phyloP scores from a whole-genome alignment of 2,888 invertebrate genomes.

The Rhaphigaster nebulosa region DNA sequence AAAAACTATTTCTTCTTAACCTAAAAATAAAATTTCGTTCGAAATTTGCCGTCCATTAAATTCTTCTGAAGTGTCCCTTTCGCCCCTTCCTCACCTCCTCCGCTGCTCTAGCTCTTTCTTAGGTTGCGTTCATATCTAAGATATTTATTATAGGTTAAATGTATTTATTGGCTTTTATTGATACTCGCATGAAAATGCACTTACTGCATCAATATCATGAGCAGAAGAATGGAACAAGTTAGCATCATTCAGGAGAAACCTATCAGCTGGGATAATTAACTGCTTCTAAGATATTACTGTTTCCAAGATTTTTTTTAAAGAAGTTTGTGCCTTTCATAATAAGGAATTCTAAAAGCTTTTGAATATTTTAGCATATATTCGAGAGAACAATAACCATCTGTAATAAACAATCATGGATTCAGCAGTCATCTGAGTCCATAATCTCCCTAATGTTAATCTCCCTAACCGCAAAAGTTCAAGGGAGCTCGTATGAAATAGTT shows the following conservation, averaged over 20 bases:
- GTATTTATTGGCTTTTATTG: too few relatives aligned
- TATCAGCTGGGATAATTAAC: neutral
- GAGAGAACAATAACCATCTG: neutral
- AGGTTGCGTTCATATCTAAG: too few relatives aligned
- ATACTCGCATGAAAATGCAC: too few relatives aligned
- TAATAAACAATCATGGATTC: slow-evolving; percentile 4
- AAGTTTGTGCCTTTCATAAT: neutral
- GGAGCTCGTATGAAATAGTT: neutral
- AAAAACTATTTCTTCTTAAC: too few relatives aligned
- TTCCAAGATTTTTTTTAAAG: neutral
- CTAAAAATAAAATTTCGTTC: too few relatives aligned
- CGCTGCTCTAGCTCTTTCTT: too few relatives aligned
- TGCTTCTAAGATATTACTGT: neutral
- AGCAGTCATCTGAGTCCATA: neutral
- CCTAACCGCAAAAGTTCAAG: neutral
- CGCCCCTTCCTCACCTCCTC: too few relatives aligned
- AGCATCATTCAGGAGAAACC: neutral
- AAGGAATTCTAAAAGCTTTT: neutral
- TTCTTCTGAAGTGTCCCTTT: too few relatives aligned
- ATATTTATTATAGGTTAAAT: too few relatives aligned
- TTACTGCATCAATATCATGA: too few relatives aligned
- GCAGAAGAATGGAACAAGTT: too few relatives aligned
- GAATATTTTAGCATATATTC: slow-evolving; percentile 1
- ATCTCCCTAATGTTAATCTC: neutral
- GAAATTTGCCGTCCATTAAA: too few relatives aligned